phyloP scores from a whole-genome alignment of 1,140 invertebrate genomes.

The Ptiloglossa arizonensis region DNA sequence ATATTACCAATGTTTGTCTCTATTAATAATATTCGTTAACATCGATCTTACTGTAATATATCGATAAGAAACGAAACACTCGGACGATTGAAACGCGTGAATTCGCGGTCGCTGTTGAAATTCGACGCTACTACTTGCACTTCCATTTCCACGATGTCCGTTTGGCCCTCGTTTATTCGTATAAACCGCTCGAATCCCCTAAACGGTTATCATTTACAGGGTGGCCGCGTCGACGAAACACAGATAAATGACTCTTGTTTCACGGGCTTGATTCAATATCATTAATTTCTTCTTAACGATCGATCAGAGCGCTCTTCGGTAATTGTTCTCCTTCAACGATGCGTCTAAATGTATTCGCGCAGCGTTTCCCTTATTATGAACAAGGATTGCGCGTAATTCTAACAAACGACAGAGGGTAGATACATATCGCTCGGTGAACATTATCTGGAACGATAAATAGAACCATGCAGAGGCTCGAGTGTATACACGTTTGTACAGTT shows the following conservation, averaged over 20 bases:
- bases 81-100: too few species aligned
- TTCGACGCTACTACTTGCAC: too few species aligned
- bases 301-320: conserved; percentile 2
- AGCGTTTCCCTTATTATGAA: not conserved
- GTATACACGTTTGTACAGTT: not conserved
- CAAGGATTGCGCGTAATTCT: not conserved
- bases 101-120: too few species aligned
- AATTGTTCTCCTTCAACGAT: not conserved
- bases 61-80: too few species aligned
- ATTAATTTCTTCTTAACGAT: conserved; percentile 40
- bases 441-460: not conserved
- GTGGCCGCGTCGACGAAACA: not conserved
- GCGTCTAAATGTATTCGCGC: not conserved
- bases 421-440: not conserved
- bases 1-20: too few species aligned
- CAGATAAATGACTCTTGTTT: not conserved
- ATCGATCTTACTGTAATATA: too few species aligned
- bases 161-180: not conserved
- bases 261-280: conserved; percentile 17
- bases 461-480: too few species aligned
- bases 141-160: not conserved
- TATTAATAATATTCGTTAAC: too few species aligned
- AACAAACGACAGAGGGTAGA: conserved; percentile 8
- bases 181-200: not conserved
- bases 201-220: too few species aligned